Evolutionary conservation across 2,888 invertebrate species (phyloP), one percentile per base, ranked within the genome.

Genomic region (Acanthosepion esculentum): DNA sequence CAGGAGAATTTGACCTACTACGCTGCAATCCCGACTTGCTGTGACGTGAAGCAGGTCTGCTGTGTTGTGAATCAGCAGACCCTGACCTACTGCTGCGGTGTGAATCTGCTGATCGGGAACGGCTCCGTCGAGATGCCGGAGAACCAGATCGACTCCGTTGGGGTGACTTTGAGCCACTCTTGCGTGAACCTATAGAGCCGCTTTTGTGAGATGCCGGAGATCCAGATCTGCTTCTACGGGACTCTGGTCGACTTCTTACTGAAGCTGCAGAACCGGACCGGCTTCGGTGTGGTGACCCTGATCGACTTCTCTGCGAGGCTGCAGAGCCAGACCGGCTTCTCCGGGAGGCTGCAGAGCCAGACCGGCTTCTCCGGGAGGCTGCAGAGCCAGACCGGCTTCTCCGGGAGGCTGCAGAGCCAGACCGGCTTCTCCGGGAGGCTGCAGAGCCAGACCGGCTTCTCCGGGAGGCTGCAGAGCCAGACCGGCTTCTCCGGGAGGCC

Each of bases 11-110:
- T 48, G 93, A 53, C 26, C n/a, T 29, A 50, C 48, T 93, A 53
- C 53, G 48, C 20, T n/a, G 48, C 15, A n/a, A 29, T 53, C 6
- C 48, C 20, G 93, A 26, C 48, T n/a, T n/a, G 20, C 50, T 50
- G 7, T 10, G 29, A 26, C 18, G 93, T 0, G 93, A 29, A 33
- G n/a, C 78, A 23, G 78, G 78, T 26, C 26, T n/a, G n/a, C 8
- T 26, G 12, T 48, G 95, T 12, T 95, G 95, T 48, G 96, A 96
- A 55, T 95, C 95, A 5, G 95, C 95, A 78, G 96, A 96, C 48
- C 95, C 64, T 41, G 95, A 94, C 91, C 94, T 29, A 15, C 26
- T 48, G 41, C 92, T 92, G 26, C 23, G 48, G 26, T 92, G 48
- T 0, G 92, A 92, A 29, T 29, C 29, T 20, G 92, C 48, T 92